A percentile compares a stretch with the other conserved stretches of the same genome.
phyloP scores from a whole-genome alignment of 1,140 invertebrate species.

The Drosophila kohkoa region DNA sequence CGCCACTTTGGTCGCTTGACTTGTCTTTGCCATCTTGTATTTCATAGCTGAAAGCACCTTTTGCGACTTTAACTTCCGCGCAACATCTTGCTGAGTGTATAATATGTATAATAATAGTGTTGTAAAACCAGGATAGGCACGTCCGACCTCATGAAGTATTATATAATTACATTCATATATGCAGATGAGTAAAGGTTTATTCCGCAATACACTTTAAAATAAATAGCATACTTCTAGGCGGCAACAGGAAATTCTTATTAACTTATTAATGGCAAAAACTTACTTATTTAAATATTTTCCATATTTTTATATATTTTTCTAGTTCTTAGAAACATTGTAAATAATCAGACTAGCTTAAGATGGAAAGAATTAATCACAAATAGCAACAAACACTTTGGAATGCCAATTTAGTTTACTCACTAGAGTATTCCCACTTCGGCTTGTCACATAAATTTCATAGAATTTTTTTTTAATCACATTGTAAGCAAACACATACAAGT shows the following conservation, averaged over 20 bases:
- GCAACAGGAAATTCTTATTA: too few relatives aligned
- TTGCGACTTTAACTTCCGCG: conserved; percentile 37
- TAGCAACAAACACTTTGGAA: background rate
- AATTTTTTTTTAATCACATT: background rate
- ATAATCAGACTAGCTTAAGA: too few relatives aligned
- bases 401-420: background rate
- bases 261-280: background rate
- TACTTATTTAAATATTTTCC: background rate
- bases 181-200: background rate
- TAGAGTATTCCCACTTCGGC: background rate
- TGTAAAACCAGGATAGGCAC: conserved; percentile 35
- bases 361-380: background rate
- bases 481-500: conserved; percentile 5
- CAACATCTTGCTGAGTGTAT: background rate
- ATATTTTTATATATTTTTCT: background rate
- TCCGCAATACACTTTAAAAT: background rate
- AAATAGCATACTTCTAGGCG: background rate
- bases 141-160: conserved; percentile 21
- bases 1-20: conserved; percentile 46
- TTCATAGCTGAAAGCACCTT: conserved; percentile 62
- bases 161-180: conserved; percentile 1
- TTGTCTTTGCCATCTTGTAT: conserved; percentile 50
- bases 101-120: conserved; percentile 34
- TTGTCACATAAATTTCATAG: background rate
- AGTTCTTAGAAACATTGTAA: too few relatives aligned